Percentiles rank a stretch among this genome's conserved stretches.
Evolutionary conservation across 1,140 invertebrate genomes (phyloP).

Genomic region (Pissodes strobi): DNA sequence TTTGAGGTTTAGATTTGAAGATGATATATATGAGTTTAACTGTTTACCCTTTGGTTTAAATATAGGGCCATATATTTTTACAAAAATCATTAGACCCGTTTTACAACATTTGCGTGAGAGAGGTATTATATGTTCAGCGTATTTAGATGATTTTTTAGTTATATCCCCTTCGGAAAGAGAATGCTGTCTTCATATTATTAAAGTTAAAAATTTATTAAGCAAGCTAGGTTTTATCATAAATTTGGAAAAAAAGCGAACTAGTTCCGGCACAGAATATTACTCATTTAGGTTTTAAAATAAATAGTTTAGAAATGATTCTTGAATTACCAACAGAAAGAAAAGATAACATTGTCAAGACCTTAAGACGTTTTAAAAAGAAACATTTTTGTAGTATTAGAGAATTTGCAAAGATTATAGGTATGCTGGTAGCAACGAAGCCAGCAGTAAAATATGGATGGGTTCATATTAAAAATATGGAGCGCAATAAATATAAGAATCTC

Average conservation of each 20-base stretch:
- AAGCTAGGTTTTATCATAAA: background rate
- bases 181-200: background rate
- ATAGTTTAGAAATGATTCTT: background rate
- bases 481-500: background rate
- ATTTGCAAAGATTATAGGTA: slow-evolving; percentile 3
- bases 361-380: background rate
- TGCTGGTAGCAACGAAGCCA: background rate
- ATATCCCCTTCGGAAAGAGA: background rate
- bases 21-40: background rate
- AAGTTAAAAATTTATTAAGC: background rate
- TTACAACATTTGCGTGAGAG: background rate
- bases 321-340: background rate
- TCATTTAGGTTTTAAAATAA: too few relatives aligned
- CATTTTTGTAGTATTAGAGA: background rate
- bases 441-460: slow-evolving; percentile 1
- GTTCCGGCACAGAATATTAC: too few relatives aligned
- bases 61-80: too few relatives aligned
- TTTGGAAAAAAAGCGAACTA: too few relatives aligned
- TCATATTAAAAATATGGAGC: slow-evolving; percentile 3
- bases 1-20: background rate
- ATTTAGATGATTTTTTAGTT: slow-evolving; percentile 7
- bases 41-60: background rate
- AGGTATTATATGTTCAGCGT: background rate
- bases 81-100: background rate
- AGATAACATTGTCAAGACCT: background rate